These are phyloP conservation scores for Idaea straminata DNA, from an alignment of 2,888 invertebrate genomes.

Conservation along the genomic window DNA sequence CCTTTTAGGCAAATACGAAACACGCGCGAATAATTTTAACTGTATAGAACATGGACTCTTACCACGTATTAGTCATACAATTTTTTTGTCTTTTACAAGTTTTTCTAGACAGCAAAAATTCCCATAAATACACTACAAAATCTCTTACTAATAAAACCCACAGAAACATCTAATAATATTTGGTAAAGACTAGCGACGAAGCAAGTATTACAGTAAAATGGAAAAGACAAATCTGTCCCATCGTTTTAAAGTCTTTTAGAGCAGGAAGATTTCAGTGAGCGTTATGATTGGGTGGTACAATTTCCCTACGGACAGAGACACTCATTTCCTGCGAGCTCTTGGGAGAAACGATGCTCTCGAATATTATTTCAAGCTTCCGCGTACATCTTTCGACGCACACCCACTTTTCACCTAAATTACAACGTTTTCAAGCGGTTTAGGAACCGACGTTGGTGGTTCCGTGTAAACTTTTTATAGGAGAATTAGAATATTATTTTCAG, in stretches of 20 bases:
- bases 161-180: slow-evolving; percentile 33
- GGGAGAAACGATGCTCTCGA: slow-evolving; percentile 59
- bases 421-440: slow-evolving; percentile 11
- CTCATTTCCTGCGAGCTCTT: slow-evolving; percentile 73
- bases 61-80: no score
- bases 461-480: no score
- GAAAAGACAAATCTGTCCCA: slow-evolving; percentile 64
- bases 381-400: slow-evolving; percentile 66
- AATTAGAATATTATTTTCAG: not conserved
- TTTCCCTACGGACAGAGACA: slow-evolving; percentile 74
- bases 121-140: not conserved
- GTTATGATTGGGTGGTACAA: slow-evolving; percentile 75
- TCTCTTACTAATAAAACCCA: not conserved
- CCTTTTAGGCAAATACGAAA: slow-evolving; percentile 50
- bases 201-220: slow-evolving; percentile 55
- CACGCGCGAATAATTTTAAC: not conserved
- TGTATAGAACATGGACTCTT: no score
- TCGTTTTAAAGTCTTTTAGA: slow-evolving; percentile 68
- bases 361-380: slow-evolving; percentile 75
- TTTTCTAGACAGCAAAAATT: not conserved
- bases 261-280: slow-evolving; percentile 64
- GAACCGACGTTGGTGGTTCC: not conserved
- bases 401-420: slow-evolving; percentile 43
- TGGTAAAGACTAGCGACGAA: slow-evolving; percentile 32
- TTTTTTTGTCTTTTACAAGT: not conserved